Conservation (phyloP, 2,113 vertebrate species). For the Solea solea region DNA sequence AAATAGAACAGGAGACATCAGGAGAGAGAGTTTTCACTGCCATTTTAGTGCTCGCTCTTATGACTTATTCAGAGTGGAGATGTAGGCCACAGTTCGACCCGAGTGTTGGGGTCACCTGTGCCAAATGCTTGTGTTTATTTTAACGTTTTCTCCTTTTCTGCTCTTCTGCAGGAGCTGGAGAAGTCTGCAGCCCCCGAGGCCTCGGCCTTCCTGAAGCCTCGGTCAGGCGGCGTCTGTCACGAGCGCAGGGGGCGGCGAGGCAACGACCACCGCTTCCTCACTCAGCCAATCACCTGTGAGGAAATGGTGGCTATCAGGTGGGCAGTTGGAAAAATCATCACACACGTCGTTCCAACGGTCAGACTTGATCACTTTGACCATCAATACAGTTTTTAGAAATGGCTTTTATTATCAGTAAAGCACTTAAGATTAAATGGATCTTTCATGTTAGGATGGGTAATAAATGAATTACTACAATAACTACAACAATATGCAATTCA, state of each 20-base stretch:
- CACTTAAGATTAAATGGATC: no score
- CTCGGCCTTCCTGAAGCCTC: conserved; percentile 74
- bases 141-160: neutral
- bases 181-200: conserved; percentile 72
- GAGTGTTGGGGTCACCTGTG: neutral
- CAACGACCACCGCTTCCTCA: conserved; percentile 75
- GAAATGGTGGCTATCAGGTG: conserved; percentile 79
- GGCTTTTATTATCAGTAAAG: no score
- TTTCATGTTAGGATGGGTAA: no score
- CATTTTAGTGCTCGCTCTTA: conserved; percentile 16
- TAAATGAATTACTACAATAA: no score
- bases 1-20: conserved; percentile 47
- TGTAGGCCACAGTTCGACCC: conserved; percentile 1
- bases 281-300: conserved; percentile 81
- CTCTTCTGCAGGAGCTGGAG: conserved; percentile 79
- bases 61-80: conserved; percentile 29
- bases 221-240: conserved; percentile 52
- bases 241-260: conserved; percentile 73
- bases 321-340: conserved; percentile 1
- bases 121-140: neutral
- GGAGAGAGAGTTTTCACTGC: conserved; percentile 30
- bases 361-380: no score
- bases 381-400: no score
- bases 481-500: no score
- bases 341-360: no score